Conservation (phyloP, 2,113 vertebrate genomes). For the Chloropsis cyanopogon region DNA sequence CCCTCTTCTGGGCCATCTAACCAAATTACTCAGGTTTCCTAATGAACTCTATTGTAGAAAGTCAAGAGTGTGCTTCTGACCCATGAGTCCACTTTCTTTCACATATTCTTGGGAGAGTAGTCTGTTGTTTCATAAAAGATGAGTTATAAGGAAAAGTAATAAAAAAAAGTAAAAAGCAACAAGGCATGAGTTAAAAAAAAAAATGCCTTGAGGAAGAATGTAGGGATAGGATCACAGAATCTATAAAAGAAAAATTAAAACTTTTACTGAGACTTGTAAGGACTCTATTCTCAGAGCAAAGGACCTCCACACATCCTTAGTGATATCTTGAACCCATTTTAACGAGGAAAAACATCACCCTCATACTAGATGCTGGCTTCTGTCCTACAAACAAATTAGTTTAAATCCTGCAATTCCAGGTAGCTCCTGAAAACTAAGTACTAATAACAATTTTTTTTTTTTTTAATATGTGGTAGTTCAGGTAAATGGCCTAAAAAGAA, state of each 20-base stretch:
- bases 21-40: conserved; percentile 55
- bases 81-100: not conserved
- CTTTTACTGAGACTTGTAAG: not conserved
- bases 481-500: not conserved
- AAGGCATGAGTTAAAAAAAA: not conserved
- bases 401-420: not conserved
- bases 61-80: not conserved
- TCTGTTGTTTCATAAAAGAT: not conserved
- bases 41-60: conserved; percentile 2
- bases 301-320: not conserved
- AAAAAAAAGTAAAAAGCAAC: not conserved
- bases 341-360: not conserved
- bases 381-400: not conserved
- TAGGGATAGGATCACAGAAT: not conserved
- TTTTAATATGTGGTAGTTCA: not conserved
- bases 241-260: not conserved
- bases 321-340: not conserved
- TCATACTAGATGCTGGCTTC: not conserved
- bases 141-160: not conserved
- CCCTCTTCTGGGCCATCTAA: conserved; percentile 53
- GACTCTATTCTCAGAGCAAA: not conserved
- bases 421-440: not conserved
- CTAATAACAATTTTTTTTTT: not conserved
- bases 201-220: not conserved
- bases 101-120: not conserved